Conservation (phyloP, 2,888 invertebrate genomes). For the Caenorhabditis sulstoni region DNA sequence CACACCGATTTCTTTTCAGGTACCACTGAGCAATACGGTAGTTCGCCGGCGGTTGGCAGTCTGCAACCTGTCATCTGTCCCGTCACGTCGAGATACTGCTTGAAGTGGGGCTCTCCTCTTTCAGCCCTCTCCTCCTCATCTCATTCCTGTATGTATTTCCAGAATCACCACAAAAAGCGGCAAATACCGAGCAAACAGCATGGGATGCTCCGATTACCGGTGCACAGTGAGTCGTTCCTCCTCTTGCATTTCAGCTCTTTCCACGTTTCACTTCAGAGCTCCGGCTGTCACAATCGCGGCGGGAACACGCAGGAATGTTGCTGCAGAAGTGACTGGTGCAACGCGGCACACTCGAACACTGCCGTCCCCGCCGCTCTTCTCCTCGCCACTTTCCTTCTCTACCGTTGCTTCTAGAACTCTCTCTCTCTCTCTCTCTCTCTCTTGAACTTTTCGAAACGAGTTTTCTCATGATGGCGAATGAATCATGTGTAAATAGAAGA, state of each 20-base stretch:
- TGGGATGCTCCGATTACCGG: neutral
- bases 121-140: neutral
- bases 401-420: neutral
- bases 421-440: no score
- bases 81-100: neutral
- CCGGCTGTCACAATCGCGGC: neutral
- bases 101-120: conserved; percentile 3
- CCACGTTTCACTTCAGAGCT: no score
- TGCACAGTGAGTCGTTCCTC: neutral
- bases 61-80: neutral
- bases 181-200: neutral
- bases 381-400: neutral
- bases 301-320: neutral
- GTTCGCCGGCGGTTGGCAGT: neutral
- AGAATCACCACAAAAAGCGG: neutral
- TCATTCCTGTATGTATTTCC: no score
- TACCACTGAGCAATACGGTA: neutral
- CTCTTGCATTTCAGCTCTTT: no score
- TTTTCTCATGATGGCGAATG: no score
- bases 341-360: neutral
- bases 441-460: neutral
- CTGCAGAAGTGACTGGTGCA: neutral
- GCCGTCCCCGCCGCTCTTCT: neutral
- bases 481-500: no score
- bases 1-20: neutral